Conservation (phyloP, 2,797 vertebrate genomes). For the Poeciliopsis turneri region DNA sequence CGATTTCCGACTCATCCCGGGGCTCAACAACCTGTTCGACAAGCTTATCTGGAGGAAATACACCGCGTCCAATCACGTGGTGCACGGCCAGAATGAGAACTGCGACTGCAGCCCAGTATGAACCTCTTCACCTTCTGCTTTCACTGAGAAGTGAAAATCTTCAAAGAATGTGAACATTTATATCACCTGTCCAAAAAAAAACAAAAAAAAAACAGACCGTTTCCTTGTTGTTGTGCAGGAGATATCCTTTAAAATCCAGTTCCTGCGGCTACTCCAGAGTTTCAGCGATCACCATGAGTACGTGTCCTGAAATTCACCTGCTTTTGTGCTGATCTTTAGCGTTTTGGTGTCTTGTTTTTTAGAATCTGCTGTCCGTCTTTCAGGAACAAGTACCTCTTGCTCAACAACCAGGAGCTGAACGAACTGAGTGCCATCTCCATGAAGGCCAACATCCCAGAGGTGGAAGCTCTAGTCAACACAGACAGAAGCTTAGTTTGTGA, state of each 20-base stretch:
- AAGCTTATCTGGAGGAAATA: constrained; percentile 99
- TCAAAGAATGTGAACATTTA: background rate
- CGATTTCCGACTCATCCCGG: constrained; percentile 95
- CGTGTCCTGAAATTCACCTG: constrained; percentile 59
- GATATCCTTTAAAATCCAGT: constrained; percentile 98
- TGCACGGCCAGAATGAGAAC: constrained; percentile 97
- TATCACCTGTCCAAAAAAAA: background rate
- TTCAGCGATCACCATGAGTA: constrained; percentile 99
- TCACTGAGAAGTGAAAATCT: background rate
- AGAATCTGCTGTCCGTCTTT: constrained; percentile 23
- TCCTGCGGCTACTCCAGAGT: constrained; percentile 95
- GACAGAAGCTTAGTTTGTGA: constrained; percentile 97
- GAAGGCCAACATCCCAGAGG: constrained; percentile 97
- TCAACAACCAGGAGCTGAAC: constrained; percentile 95
- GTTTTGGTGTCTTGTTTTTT: background rate
- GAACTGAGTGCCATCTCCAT: constrained; percentile 97
- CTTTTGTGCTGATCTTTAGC: background rate
- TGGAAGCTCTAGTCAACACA: constrained; percentile 97
- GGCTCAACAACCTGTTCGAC: constrained; percentile 98
- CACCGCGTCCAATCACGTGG: constrained; percentile 88
- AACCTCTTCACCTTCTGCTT: constrained; percentile 15
- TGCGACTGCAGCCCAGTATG: constrained; percentile 98
- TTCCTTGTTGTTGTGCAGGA: constrained; percentile 79
- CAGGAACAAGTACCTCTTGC: constrained; percentile 97
- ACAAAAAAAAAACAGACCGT: background rate